Percentiles rank a stretch among this genome's conserved stretches.
Conservation (phyloP, 2,113 vertebrate species). For the Coracopsis vasa region DNA sequence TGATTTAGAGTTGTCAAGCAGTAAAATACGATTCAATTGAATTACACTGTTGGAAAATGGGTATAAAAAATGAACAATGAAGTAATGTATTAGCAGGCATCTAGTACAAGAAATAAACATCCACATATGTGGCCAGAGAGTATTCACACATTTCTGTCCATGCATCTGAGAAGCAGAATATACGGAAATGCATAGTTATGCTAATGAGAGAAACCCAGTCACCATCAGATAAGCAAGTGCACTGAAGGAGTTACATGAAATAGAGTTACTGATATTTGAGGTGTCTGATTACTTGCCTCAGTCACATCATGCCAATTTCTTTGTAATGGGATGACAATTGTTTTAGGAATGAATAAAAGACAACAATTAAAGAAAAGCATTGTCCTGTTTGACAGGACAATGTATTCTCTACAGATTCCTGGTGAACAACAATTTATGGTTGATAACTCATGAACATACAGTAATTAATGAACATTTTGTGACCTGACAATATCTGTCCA, state of each 20-base stretch:
- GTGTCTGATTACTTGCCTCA: background rate
- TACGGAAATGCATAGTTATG: background rate
- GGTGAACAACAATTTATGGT: background rate
- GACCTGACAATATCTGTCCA: background rate
- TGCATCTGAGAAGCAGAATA: background rate
- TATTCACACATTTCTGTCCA: background rate
- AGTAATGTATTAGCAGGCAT: background rate
- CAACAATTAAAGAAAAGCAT: background rate
- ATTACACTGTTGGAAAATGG: background rate
- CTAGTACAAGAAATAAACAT: background rate
- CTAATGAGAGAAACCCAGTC: background rate
- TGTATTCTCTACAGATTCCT: background rate
- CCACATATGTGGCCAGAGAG: background rate
- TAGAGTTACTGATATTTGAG: background rate
- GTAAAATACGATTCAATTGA: background rate
- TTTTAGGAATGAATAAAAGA: background rate
- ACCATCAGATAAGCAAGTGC: background rate
- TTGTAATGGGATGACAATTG: background rate
- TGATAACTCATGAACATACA: background rate
- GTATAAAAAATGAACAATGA: background rate
- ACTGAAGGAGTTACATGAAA: background rate
- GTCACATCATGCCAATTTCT: background rate
- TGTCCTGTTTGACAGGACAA: background rate
- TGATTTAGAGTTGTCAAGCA: conserved; percentile 1
- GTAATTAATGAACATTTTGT: background rate